phyloP scores from a whole-genome alignment of 2,797 vertebrate genomes.

The Decapterus maruadsi region DNA sequence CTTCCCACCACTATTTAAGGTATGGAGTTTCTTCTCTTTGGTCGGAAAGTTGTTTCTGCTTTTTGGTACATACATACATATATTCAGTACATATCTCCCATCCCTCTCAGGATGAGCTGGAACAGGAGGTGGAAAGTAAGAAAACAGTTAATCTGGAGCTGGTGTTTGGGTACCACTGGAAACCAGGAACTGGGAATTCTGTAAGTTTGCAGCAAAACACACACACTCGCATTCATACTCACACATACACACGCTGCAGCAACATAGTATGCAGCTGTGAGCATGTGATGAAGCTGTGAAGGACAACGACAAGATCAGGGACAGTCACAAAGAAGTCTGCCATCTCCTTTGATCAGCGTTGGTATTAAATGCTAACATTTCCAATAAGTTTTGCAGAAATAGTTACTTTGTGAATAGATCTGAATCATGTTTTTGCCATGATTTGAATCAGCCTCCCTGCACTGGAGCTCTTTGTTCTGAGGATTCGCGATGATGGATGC shows the following conservation, averaged over 20 bases:
- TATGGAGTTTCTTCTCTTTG: constrained; percentile 45
- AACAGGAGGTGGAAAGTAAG: constrained; percentile 70
- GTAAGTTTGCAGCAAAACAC: constrained; percentile 79
- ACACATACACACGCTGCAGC: constrained; percentile 17
- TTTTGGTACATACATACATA: constrained; percentile 7
- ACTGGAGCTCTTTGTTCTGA: constrained; percentile 56
- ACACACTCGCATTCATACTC: constrained; percentile 8
- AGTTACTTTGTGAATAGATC: constrained; percentile 35
- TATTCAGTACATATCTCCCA: constrained; percentile 7
- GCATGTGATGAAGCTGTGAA: constrained; percentile 28
- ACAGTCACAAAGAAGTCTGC: constrained; percentile 33
- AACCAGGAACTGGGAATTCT: constrained; percentile 90
- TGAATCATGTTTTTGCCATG: constrained; percentile 22
- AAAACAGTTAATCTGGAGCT: constrained; percentile 88
- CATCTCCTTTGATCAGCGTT: constrained; percentile 24
- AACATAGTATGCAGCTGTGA: constrained; percentile 42
- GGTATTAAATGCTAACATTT: constrained; percentile 17
- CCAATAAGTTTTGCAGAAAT: constrained; percentile 14
- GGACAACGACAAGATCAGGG: constrained; percentile 4
- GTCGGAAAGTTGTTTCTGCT: not conserved
- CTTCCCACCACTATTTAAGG: constrained; percentile 97
- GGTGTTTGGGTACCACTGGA: constrained; percentile 97
- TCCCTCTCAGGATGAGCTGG: constrained; percentile 78
- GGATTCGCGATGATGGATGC: constrained; percentile 58
- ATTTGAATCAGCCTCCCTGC: constrained; percentile 41